Conservation (phyloP, 2,888 invertebrate species). For the Noctua pronuba region DNA sequence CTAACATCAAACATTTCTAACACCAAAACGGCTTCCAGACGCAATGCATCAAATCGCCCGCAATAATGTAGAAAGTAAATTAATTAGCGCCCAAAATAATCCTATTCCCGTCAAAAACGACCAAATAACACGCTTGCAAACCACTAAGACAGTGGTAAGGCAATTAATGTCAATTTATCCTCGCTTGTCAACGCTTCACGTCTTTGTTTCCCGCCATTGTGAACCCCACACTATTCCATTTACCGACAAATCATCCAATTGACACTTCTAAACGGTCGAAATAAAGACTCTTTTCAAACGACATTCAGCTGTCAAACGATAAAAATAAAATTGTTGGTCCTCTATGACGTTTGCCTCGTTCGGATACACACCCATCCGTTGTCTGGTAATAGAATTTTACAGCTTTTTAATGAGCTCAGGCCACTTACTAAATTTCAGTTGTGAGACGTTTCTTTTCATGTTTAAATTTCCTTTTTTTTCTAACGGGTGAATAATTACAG, state of each 20-base stretch:
- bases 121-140: constrained; percentile 74
- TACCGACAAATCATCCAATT: constrained; percentile 64
- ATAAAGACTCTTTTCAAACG: constrained; percentile 71
- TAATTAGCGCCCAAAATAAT: constrained; percentile 82
- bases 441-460: constrained; percentile 85
- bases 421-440: constrained; percentile 86
- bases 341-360: constrained; percentile 68
- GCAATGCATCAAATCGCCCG: constrained; percentile 78
- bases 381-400: constrained; percentile 86
- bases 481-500: constrained; percentile 85
- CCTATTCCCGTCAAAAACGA: constrained; percentile 70
- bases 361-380: constrained; percentile 78
- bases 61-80: constrained; percentile 81
- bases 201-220: constrained; percentile 83
- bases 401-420: constrained; percentile 88
- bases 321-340: constrained; percentile 56
- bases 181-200: constrained; percentile 83
- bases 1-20: constrained; percentile 48
- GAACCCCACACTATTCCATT: constrained; percentile 65
- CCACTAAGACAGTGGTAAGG: constrained; percentile 78
- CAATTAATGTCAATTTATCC: constrained; percentile 89
- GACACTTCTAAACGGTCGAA: constrained; percentile 55
- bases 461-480: constrained; percentile 78
- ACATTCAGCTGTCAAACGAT: constrained; percentile 54
- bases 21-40: constrained; percentile 46